Evolutionary conservation across 2,797 vertebrate genomes (phyloP).

Genomic region (Oophaga sylvatica): DNA sequence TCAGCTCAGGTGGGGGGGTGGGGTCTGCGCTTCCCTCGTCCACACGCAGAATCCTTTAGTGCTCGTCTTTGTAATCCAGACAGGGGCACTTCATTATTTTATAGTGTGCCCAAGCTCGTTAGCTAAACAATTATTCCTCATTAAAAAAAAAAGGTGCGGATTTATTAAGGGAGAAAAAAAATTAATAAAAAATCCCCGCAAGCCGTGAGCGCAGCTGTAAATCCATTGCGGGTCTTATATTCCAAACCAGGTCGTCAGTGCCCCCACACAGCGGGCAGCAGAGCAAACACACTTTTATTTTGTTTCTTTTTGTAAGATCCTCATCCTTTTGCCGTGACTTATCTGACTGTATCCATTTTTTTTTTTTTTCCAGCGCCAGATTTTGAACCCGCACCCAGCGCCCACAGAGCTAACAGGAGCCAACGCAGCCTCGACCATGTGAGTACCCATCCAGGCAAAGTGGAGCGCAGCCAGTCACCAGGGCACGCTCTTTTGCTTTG

Average conservation of each 20-base stretch:
- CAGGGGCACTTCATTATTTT: conserved; percentile 79
- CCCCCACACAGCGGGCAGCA: conserved; percentile 30
- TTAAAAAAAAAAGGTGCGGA: conserved; percentile 76
- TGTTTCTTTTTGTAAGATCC: conserved; percentile 80
- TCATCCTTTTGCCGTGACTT: conserved; percentile 85
- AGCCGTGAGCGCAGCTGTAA: conserved; percentile 76
- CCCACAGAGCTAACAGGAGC: conserved; percentile 85
- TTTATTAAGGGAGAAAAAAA: conserved; percentile 79
- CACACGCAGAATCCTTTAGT: conserved; percentile 71
- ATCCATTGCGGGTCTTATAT: conserved; percentile 77
- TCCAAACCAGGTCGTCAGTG: conserved; percentile 65
- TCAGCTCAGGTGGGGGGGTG: conserved; percentile 66
- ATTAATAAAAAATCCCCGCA: conserved; percentile 69
- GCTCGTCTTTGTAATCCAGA: conserved; percentile 96
- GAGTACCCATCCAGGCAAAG: conserved; percentile 73
- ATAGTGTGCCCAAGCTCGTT: conserved; percentile 97
- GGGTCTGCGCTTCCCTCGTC: conserved; percentile 67
- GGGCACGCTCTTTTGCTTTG: conserved; percentile 70
- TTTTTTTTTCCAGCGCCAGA: conserved; percentile 82
- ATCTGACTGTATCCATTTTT: conserved; percentile 83
- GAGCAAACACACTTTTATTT: background rate
- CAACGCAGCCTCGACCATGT: conserved; percentile 78
- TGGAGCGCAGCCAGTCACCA: conserved; percentile 34
- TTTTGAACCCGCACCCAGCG: conserved; percentile 87
- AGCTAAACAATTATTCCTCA: conserved; percentile 91